Evolutionary conservation across 1,140 invertebrate species (phyloP).

Genomic region (Helicoverpa zea): DNA sequence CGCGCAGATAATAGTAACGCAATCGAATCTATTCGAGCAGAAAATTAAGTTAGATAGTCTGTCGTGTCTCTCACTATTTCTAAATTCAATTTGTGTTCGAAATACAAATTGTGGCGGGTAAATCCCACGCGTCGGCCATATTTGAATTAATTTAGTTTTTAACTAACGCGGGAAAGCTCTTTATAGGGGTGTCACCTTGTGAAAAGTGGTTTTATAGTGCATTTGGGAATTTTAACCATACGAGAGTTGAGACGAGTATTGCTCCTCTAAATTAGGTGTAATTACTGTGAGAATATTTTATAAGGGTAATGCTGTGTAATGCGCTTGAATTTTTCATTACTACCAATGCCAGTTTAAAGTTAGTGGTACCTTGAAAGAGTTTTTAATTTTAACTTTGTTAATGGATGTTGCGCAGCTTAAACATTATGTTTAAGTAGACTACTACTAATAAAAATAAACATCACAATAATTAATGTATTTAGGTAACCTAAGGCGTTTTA

Average conservation of each 20-base stretch:
- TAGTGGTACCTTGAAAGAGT: not conserved
- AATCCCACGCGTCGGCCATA: conserved; percentile 67
- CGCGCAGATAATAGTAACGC: conserved; percentile 50
- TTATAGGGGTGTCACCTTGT: conserved; percentile 55
- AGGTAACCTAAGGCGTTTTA: no score
- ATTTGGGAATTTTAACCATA: conserved; percentile 50
- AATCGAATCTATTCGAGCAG: conserved; percentile 44
- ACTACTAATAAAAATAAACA: no score
- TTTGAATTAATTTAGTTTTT: conserved; percentile 78
- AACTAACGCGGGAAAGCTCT: conserved; percentile 71
- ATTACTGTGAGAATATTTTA: conserved; percentile 48
- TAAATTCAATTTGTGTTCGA: conserved; percentile 71
- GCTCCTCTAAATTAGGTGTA: conserved; percentile 41
- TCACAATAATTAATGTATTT: no score
- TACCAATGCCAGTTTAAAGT: not conserved
- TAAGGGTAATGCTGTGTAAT: conserved; percentile 33
- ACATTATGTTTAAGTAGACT: not conserved
- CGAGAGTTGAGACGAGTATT: conserved; percentile 43
- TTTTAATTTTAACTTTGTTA: not conserved
- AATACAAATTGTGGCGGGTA: conserved; percentile 74
- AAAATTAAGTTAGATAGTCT: conserved; percentile 61
- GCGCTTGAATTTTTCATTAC: conserved; percentile 33
- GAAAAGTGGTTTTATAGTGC: conserved; percentile 56
- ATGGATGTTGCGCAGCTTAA: not conserved
- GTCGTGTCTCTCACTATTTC: conserved; percentile 60